phyloP scores from a whole-genome alignment of 1,140 invertebrate species.

The Trachymyrmex septentrionalis region DNA sequence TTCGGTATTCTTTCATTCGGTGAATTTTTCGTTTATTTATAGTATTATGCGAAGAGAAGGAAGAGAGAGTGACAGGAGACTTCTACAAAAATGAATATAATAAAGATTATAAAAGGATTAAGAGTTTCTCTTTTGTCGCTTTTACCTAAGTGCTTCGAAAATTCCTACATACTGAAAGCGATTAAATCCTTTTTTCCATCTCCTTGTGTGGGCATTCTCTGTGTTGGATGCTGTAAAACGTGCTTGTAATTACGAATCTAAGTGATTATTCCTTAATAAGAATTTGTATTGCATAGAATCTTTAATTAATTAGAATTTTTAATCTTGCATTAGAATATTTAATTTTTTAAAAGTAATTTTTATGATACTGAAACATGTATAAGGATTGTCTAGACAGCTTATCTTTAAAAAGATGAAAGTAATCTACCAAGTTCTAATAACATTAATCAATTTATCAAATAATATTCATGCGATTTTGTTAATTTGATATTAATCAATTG shows the following conservation, averaged over 20 bases:
- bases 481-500: too few species aligned
- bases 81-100: constrained; percentile 79
- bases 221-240: not conserved
- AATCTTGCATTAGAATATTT: not conserved
- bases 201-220: not conserved
- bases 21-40: constrained; percentile 77
- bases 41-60: constrained; percentile 73
- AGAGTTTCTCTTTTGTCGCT: not conserved
- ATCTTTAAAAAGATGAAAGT: not conserved
- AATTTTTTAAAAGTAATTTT: not conserved
- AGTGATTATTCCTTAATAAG: not conserved
- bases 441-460: too few species aligned
- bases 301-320: not conserved
- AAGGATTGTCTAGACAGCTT: not conserved
- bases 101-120: constrained; percentile 75
- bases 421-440: not conserved
- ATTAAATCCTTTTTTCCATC: not conserved
- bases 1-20: constrained; percentile 74
- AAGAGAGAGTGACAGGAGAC: constrained; percentile 77
- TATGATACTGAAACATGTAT: not conserved
- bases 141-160: not conserved
- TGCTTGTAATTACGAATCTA: not conserved
- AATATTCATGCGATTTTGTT: too few species aligned
- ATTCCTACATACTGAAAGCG: not conserved
- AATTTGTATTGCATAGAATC: not conserved